Percentiles rank a stretch among this genome's conserved stretches.
These are phyloP conservation scores for Eubucco bourcierii DNA, from an alignment of 2,113 vertebrate genomes.

Conservation along the genomic window DNA sequence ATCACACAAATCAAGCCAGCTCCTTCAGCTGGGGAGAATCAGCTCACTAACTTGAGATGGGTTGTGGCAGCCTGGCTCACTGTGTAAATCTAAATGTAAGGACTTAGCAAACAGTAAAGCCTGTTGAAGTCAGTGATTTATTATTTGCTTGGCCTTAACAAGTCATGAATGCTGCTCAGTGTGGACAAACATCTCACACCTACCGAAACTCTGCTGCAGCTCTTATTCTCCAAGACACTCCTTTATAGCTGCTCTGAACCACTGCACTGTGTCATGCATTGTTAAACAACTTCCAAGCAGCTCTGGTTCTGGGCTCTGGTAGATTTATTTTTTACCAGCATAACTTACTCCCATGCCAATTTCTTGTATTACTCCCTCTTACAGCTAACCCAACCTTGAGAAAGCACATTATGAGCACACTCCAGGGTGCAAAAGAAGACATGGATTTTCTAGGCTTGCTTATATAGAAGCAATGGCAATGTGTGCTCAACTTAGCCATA, in stretches of 20 bases:
- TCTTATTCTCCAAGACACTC: neutral
- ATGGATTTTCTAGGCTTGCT: neutral
- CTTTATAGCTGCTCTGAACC: neutral
- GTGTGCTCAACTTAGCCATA: neutral
- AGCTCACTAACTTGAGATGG: neutral
- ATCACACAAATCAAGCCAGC: neutral
- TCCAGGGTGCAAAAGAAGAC: neutral
- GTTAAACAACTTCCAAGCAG: neutral
- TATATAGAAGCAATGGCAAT: neutral
- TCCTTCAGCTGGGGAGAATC: neutral
- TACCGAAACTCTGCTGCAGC: neutral
- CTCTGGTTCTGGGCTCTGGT: neutral
- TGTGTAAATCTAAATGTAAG: constrained; percentile 10
- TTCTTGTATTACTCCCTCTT: neutral
- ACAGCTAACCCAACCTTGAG: neutral
- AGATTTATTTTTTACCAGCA: neutral
- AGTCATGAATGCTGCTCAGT: neutral
- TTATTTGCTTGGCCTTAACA: neutral
- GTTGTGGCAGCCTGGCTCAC: neutral
- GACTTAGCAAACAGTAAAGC: neutral
- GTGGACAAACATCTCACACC: neutral
- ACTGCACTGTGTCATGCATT: neutral
- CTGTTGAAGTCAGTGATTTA: constrained; percentile 27
- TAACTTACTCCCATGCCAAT: neutral
- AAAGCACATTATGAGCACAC: neutral